Percentiles rank a stretch among this genome's conserved stretches.
These are phyloP conservation scores for Oscheius sp. DNA, from an alignment of 1,140 invertebrate genomes.

Conservation along the genomic window DNA sequence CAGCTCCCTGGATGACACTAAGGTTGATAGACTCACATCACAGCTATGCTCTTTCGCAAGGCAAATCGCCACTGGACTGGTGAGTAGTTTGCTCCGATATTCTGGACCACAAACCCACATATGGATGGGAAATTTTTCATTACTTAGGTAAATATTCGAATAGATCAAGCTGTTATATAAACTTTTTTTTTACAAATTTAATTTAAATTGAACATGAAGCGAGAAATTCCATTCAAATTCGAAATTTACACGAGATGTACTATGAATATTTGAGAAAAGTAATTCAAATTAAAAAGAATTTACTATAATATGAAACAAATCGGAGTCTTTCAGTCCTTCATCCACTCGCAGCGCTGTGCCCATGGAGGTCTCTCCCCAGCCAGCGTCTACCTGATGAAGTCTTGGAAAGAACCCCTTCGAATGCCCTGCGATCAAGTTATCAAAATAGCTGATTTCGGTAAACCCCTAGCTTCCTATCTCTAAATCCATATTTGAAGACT, in stretches of 20 bases:
- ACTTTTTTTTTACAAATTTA: no score
- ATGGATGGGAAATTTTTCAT: neutral
- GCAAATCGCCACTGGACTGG: neutral
- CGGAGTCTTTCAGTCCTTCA: neutral
- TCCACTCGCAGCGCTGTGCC: conserved; percentile 3
- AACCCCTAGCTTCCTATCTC: no score
- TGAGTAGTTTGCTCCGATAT: neutral
- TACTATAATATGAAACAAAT: neutral
- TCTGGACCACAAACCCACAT: neutral
- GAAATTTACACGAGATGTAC: no score
- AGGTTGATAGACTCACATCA: neutral
- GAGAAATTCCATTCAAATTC: no score
- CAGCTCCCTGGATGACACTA: neutral
- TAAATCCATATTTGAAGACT: no score
- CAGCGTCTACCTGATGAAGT: neutral
- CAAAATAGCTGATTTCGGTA: neutral
- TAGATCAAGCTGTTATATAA: no score
- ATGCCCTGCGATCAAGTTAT: conserved; percentile 1
- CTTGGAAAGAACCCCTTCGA: neutral
- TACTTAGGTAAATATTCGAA: no score
- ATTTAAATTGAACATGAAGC: no score
- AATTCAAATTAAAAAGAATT: no score
- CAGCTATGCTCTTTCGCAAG: neutral
- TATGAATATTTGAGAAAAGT: no score
- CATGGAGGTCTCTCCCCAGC: neutral